phyloP scores from a whole-genome alignment of 1,140 invertebrate species.

The Idris sp. region DNA sequence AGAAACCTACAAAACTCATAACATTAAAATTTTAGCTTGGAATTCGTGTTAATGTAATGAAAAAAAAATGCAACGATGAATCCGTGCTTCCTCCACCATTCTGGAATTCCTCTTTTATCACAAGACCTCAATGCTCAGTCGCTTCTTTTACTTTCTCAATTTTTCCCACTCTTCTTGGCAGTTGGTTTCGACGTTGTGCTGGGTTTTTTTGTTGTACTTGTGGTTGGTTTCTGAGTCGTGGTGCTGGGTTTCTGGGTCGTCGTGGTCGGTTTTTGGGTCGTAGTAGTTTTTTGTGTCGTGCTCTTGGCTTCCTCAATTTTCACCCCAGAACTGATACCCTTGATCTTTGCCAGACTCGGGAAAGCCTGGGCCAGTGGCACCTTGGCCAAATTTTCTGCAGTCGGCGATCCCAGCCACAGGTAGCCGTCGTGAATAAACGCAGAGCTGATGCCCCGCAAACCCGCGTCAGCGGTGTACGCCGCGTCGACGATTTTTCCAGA shows the following conservation, averaged over 20 bases:
- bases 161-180: constrained; percentile 1
- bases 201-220: neutral
- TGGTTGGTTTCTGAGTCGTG: neutral
- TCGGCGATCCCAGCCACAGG: constrained; percentile 85
- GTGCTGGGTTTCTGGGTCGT: neutral
- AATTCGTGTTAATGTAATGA: constrained; percentile 12
- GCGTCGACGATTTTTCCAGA: constrained; percentile 83
- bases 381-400: constrained; percentile 80
- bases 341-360: constrained; percentile 66
- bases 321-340: constrained; percentile 31
- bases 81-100: constrained; percentile 12
- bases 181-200: neutral
- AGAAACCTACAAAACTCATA: neutral
- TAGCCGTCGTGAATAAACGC: constrained; percentile 80
- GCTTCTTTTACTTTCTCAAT: constrained; percentile 1
- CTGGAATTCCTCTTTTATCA: constrained; percentile 1
- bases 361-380: constrained; percentile 79
- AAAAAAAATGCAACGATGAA: constrained; percentile 7
- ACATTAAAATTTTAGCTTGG: too few species aligned
- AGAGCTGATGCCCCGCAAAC: constrained; percentile 79
- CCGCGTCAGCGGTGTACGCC: constrained; percentile 79
- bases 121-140: constrained; percentile 6
- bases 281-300: constrained; percentile 1
- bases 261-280: constrained; percentile 2
- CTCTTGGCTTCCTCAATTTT: too few species aligned